Evolutionary conservation across 2,113 vertebrate genomes (phyloP).

Genomic region (Hippocampus barbouri): DNA sequence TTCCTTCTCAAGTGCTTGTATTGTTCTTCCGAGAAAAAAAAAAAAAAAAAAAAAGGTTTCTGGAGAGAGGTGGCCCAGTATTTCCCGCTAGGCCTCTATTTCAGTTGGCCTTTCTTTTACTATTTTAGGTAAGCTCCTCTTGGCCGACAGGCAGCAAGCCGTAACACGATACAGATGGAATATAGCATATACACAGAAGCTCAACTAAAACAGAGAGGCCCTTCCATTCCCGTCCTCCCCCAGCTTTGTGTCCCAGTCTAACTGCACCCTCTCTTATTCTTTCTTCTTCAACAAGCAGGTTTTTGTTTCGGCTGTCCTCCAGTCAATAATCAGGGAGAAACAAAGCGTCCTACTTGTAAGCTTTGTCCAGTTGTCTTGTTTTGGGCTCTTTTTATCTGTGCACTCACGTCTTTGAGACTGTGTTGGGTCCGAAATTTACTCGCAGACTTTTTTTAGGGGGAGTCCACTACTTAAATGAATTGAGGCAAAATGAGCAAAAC

Average conservation of each 20-base stretch:
- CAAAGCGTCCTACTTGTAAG: background rate
- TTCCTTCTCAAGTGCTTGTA: conserved; percentile 39
- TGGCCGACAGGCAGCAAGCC: conserved; percentile 36
- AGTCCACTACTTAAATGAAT: background rate
- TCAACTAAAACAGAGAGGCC: conserved; percentile 41
- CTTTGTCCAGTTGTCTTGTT: background rate
- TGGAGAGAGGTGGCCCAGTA: conserved; percentile 63
- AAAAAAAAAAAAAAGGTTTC: conserved; percentile 65
- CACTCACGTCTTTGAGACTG: background rate
- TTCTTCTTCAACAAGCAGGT: conserved; percentile 33
- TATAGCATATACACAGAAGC: conserved; percentile 60
- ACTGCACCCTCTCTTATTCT: conserved; percentile 27
- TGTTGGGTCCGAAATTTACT: background rate
- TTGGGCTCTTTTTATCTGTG: background rate
- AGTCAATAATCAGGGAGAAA: background rate
- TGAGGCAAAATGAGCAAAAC: background rate
- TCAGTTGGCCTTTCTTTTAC: conserved; percentile 18
- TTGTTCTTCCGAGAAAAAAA: conserved; percentile 66
- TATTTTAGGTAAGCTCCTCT: conserved; percentile 46
- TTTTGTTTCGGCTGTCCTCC: conserved; percentile 38
- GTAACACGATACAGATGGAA: conserved; percentile 67
- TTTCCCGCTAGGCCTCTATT: conserved; percentile 45
- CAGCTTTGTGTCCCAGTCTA: conserved; percentile 25
- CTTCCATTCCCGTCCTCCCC: conserved; percentile 16
- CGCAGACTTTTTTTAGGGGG: background rate